Base-by-base conservation (phyloP, 2,797 vertebrate species). In the Sciaenops ocellatus region DNA sequence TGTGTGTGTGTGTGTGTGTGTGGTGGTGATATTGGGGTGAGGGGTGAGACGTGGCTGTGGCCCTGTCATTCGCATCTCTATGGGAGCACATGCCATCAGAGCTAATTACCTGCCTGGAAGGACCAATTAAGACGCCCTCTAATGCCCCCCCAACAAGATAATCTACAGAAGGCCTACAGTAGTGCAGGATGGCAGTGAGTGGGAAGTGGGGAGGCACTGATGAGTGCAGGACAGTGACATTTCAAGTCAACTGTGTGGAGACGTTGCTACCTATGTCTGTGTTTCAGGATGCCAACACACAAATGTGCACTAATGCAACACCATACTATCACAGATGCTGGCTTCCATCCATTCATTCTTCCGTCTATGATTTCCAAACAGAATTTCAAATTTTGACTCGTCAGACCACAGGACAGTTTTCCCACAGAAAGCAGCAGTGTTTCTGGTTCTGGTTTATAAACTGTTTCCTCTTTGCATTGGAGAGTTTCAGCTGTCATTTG, bases 81-180 rank as follows among this genome's bases (percentile, higher is more conserved):
- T 94, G 84, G 93, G 91, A 93, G 90, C 89, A 88, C 92, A 94
- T 91, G 92, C 87, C 92, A 86, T 85, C 88, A 75, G 87, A 93
- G 89, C 91, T 95, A 94, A 95, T 95, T 93, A 95, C 91, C 90
- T 89, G 92, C 88, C 83, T 91, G 89, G 83, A 92, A 92, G 89
- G 84, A 87, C 87, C 87, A 90, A 93, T 93, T 89, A 92, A 90
- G 90, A 90, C n/a, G 30, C 67, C 83, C 88, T 79, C 79, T 87
- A 86, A 92, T 88, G 84, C 84, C 87, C 85, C 34, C 75, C 79
- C 75, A 91, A 92, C 73, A 78, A 82, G 85, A 89, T 79, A 50
- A 82, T 72, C 70, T 59, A 66, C 56, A 78, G 79, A 82, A 7
- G 76, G 60, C 60, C 73, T 54, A 76, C 61, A 75, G 84, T 15